Base-by-base conservation (phyloP, 2,797 vertebrate species). In the Sebastes oblongus region DNA sequence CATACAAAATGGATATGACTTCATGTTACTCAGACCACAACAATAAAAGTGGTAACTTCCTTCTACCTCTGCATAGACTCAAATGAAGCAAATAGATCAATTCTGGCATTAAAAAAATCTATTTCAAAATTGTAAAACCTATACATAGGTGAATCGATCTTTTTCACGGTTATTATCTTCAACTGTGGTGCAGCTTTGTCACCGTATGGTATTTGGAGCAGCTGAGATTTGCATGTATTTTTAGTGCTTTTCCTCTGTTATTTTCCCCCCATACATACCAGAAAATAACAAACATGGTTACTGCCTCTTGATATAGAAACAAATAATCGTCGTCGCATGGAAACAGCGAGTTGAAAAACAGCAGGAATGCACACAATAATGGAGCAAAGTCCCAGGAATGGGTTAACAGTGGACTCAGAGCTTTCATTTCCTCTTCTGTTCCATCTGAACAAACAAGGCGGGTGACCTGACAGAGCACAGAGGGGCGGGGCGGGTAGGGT, bases 401-500 rank as follows among this genome's bases (percentile, higher is more conserved):
- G 94, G 95, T 95, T 95, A 95, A 96, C 90, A 32, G 77, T 78
- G 81, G 78, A 80, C 86, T 92, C 88, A 82, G 87, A 91, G 92
- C 93, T 92, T 94, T 95, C 93, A 93, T 95, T 95, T 95, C 94
- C 94, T 95, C 92, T 88, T 87, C 92, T 93, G 92, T 93, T 94
- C 94, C 94, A 95, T 95, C 95, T 95, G 95, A 96, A 94, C 94
- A 95, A 96, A 95, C 95, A 95, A 95, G 93, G 91, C 92, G 90
- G 93, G 90, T 95, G 94, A 95, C 94, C 95, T 94, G 94, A 94
- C 93, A 93, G 92, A 92, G 92, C 93, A 90, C 85, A 75, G 84
- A 91, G 92, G 81, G 88, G 87, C 67, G 89, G 87, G 86, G 86
- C 6, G 58, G 89, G 69, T 65, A 64, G 77, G 58, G 80, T 10